Conservation (phyloP, 92 coral and sea anemone species). For the Parazoanthus atlanticus region DNA sequence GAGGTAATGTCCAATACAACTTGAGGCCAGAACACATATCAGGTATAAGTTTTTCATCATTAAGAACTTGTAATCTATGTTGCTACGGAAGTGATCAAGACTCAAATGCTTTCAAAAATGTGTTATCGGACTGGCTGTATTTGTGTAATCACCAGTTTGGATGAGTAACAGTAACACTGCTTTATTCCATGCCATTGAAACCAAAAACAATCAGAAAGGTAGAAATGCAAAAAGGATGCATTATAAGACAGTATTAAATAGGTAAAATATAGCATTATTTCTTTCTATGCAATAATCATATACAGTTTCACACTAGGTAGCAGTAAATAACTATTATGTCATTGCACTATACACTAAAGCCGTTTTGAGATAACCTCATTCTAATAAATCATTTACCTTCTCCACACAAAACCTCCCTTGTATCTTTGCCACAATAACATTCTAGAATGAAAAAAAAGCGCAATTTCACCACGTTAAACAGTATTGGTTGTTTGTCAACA, state of each 20-base stretch:
- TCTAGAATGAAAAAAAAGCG: slow-evolving; percentile 41
- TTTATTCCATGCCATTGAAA: background rate
- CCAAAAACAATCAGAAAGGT: background rate
- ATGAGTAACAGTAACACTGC: too few relatives aligned
- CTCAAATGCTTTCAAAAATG: background rate
- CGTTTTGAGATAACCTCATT: background rate
- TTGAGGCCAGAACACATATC: background rate
- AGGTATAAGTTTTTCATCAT: background rate
- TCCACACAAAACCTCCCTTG: slow-evolving; percentile 81
- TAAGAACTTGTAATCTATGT: background rate
- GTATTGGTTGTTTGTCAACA: background rate
- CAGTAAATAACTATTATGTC: background rate
- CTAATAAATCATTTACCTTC: slow-evolving; percentile 55
- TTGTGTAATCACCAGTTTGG: too few relatives aligned
- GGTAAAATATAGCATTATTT: too few relatives aligned
- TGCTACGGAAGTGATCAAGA: background rate
- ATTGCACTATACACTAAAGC: background rate
- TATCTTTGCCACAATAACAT: slow-evolving; percentile 91
- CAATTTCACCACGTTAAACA: background rate
- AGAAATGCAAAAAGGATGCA: too few relatives aligned
- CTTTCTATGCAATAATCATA: too few relatives aligned
- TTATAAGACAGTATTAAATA: too few relatives aligned
- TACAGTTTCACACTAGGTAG: too few relatives aligned
- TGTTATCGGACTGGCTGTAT: too few relatives aligned
- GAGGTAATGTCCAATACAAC: too few relatives aligned